These are phyloP conservation scores for Tauraco hartlaubi DNA, from an alignment of 2,797 vertebrate species.

Conservation along the genomic window DNA sequence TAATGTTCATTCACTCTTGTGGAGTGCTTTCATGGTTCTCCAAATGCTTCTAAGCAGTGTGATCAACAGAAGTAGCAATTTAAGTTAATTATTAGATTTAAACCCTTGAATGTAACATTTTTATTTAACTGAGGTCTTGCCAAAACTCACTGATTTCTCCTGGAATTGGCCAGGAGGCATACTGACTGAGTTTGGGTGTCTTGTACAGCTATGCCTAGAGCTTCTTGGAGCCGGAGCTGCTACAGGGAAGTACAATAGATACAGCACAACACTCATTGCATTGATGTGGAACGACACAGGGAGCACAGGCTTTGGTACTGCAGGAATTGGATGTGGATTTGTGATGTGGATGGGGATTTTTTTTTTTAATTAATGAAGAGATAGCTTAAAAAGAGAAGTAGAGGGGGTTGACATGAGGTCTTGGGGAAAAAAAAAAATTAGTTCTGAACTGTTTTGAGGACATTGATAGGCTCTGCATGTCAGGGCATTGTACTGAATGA, in stretches of 20 bases:
- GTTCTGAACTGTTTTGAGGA: not conserved
- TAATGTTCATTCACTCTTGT: not conserved
- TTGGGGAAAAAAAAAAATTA: not conserved
- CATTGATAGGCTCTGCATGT: not conserved
- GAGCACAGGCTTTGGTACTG: not conserved
- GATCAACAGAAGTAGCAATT: not conserved
- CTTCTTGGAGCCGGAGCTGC: not conserved
- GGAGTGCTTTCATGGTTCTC: not conserved
- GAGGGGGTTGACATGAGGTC: not conserved
- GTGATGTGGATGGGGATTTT: not conserved
- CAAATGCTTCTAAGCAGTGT: not conserved
- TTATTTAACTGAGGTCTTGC: not conserved
- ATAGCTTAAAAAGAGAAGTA: not conserved
- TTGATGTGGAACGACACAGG: not conserved
- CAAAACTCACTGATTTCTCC: not conserved
- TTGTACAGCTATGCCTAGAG: not conserved
- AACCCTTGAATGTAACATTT: not conserved
- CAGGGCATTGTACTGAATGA: not conserved
- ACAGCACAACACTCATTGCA: accelerated
- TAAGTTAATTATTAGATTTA: not conserved
- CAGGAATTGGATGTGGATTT: not conserved
- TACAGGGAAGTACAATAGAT: not conserved
- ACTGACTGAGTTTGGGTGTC: not conserved
- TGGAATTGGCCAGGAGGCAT: not conserved
- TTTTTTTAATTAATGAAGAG: not conserved